Conservation (phyloP, 2,797 vertebrate species). For the Holocentrus rufus region DNA sequence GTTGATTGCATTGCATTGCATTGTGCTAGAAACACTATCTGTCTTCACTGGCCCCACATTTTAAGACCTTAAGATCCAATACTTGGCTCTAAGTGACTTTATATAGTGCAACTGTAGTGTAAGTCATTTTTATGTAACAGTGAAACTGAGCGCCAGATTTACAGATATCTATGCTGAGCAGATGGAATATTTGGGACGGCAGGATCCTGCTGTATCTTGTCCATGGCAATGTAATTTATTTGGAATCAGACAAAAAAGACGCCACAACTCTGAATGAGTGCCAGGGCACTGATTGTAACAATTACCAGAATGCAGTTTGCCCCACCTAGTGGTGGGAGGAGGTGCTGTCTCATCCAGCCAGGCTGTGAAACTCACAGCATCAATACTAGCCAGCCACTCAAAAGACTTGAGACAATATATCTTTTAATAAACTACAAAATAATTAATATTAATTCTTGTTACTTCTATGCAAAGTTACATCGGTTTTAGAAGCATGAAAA, state of each 20-base stretch:
- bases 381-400: neutral
- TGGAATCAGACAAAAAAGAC: slow-evolving; percentile 38
- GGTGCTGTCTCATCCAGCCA: neutral
- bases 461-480: neutral
- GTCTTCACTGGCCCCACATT: neutral
- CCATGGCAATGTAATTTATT: slow-evolving; percentile 41
- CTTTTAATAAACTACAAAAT: too few relatives aligned
- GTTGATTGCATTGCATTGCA: neutral
- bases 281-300: neutral
- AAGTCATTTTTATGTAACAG: slow-evolving; percentile 1
- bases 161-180: slow-evolving; percentile 22
- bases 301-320: slow-evolving; percentile 50
- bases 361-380: neutral
- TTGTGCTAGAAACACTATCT: neutral
- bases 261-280: slow-evolving; percentile 35
- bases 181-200: slow-evolving; percentile 21
- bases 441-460: too few relatives aligned
- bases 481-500: neutral
- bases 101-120: neutral
- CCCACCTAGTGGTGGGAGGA: slow-evolving; percentile 67
- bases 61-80: neutral
- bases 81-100: neutral
- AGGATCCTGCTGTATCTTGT: slow-evolving; percentile 33
- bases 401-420: too few relatives aligned
- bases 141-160: slow-evolving; percentile 17